These are phyloP conservation scores for Mellivora capensis DNA, from an alignment of 2,113 vertebrate genomes.

Conservation along the genomic window DNA sequence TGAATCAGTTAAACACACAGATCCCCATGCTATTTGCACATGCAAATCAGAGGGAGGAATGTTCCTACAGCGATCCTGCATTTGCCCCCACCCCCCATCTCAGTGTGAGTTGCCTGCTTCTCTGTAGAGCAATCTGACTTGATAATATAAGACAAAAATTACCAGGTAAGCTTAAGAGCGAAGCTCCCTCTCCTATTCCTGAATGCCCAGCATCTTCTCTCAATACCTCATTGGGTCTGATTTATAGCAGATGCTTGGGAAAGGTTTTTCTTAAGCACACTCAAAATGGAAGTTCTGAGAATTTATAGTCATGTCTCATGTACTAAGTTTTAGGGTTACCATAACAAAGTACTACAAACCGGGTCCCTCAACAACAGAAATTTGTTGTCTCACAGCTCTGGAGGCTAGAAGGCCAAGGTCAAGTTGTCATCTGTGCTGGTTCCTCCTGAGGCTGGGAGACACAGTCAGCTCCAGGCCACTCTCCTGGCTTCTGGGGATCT, in stretches of 20 bases:
- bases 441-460: not conserved
- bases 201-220: not conserved
- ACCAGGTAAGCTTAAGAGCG: not conserved
- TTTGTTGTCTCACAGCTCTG: not conserved
- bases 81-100: not conserved
- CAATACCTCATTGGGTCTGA: not conserved
- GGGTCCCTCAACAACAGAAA: not conserved
- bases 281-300: not conserved
- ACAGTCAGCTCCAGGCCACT: not conserved
- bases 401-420: not conserved
- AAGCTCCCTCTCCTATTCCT: not conserved
- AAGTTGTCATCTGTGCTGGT: too few relatives aligned
- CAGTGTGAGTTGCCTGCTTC: not conserved
- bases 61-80: not conserved
- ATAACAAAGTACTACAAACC: too few relatives aligned
- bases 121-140: not conserved
- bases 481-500: not conserved
- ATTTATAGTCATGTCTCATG: not conserved
- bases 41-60: not conserved
- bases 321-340: not conserved
- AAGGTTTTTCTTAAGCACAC: not conserved
- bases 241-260: not conserved
- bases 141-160: not conserved
- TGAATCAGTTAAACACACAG: constrained; percentile 40
- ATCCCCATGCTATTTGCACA: constrained; percentile 15